Percentiles rank a stretch among this genome's conserved stretches.
phyloP scores from a whole-genome alignment of 1,140 invertebrate genomes.

The Polypedilum pembai region DNA sequence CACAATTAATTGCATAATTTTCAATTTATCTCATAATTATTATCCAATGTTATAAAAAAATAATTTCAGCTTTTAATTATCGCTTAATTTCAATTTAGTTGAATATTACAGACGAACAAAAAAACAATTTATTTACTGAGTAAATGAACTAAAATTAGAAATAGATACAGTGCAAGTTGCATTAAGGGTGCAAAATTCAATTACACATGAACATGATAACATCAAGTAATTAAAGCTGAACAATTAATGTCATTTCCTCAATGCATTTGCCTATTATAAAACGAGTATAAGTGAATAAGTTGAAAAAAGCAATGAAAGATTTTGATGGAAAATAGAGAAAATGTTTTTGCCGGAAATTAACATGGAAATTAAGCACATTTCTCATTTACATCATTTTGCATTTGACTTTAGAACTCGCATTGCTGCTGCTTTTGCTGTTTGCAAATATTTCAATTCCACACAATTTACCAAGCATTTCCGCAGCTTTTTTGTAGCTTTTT shows the following conservation, averaged over 20 bases:
- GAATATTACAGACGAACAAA: no score
- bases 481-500: neutral
- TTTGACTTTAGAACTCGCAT: neutral
- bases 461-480: constrained; percentile 10
- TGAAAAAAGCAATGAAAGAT: neutral
- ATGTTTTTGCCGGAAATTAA: neutral
- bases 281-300: no score
- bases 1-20: no score
- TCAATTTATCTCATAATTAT: no score
- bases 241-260: no score
- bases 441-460: neutral
- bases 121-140: no score
- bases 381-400: constrained; percentile 12
- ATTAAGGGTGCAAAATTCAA: neutral
- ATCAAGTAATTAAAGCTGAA: neutral
- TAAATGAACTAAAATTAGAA: no score
- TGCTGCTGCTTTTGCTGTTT: neutral
- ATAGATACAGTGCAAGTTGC: no score
- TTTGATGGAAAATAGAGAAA: neutral
- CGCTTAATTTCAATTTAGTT: no score
- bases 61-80: no score
- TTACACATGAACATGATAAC: neutral
- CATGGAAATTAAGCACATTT: constrained; percentile 18
- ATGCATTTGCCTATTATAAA: no score
- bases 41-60: no score